A percentile compares a stretch with the other conserved stretches of the same genome.
Conservation (phyloP, 2,113 vertebrate species). For the Carassius gibelio region DNA sequence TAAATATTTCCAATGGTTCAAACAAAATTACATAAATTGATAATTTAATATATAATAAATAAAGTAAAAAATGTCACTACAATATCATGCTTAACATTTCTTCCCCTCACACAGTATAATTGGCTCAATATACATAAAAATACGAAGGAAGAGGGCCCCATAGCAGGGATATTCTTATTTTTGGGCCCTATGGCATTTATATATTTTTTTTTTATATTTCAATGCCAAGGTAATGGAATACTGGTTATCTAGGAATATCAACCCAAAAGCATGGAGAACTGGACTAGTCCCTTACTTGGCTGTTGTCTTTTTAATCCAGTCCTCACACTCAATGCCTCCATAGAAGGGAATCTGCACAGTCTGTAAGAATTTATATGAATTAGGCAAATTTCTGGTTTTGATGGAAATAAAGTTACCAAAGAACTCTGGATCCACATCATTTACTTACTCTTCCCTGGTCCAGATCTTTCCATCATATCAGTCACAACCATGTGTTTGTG, state of each 20-base stretch:
- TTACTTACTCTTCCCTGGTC: slow-evolving; percentile 90
- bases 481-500: slow-evolving; percentile 87
- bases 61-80: no score
- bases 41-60: no score
- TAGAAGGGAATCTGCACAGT: slow-evolving; percentile 97
- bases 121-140: no score
- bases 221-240: no score
- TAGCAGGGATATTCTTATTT: no score
- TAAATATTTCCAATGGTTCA: no score
- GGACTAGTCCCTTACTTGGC: slow-evolving; percentile 79
- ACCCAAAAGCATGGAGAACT: not conserved
- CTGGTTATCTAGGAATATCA: not conserved
- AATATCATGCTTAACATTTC: no score
- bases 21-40: no score
- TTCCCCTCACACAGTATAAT: no score
- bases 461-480: slow-evolving; percentile 86
- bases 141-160: no score
- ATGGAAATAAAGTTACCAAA: not conserved
- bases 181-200: not conserved
- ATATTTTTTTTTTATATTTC: no score
- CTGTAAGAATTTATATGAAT: slow-evolving; percentile 65
- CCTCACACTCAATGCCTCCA: slow-evolving; percentile 90
- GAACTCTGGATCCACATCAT: not conserved
- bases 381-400: not conserved
- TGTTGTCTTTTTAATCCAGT: slow-evolving; percentile 97